Evolutionary conservation across 2,888 invertebrate species (phyloP).

Genomic region (Acleris literana): DNA sequence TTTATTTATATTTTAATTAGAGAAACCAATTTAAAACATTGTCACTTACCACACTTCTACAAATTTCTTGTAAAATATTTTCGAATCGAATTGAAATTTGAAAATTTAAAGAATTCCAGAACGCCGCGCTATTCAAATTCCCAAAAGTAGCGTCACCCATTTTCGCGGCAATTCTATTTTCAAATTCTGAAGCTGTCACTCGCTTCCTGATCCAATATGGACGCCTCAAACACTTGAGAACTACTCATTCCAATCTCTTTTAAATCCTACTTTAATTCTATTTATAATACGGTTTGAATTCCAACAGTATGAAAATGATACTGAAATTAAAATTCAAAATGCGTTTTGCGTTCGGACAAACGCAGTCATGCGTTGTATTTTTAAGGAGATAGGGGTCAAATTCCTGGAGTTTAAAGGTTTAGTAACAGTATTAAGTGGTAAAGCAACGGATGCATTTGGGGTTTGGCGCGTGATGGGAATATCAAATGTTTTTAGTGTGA

Average conservation of each 20-base stretch:
- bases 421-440: background rate
- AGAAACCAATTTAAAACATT: background rate
- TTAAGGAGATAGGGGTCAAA: constrained; percentile 7
- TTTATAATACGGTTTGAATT: constrained; percentile 27
- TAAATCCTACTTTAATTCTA: constrained; percentile 16
- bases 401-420: constrained; percentile 3
- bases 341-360: constrained; percentile 12
- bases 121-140: constrained; percentile 7
- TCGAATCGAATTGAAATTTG: constrained; percentile 2
- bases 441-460: constrained; percentile 30
- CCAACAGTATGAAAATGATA: constrained; percentile 13
- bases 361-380: constrained; percentile 13
- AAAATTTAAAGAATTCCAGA: constrained; percentile 9
- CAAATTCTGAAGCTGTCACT: constrained; percentile 63
- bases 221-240: constrained; percentile 49
- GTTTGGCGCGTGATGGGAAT: constrained; percentile 33
- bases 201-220: constrained; percentile 67
- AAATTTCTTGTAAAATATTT: background rate
- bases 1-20: background rate
- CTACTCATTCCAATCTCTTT: constrained; percentile 45
- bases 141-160: constrained; percentile 56
- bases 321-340: constrained; percentile 27
- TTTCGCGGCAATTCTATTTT: constrained; percentile 70
- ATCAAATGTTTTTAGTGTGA: constrained; percentile 32
- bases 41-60: constrained; percentile 7